phyloP scores from a whole-genome alignment of 2,113 vertebrate species.

The Oreochromis niloticus region DNA sequence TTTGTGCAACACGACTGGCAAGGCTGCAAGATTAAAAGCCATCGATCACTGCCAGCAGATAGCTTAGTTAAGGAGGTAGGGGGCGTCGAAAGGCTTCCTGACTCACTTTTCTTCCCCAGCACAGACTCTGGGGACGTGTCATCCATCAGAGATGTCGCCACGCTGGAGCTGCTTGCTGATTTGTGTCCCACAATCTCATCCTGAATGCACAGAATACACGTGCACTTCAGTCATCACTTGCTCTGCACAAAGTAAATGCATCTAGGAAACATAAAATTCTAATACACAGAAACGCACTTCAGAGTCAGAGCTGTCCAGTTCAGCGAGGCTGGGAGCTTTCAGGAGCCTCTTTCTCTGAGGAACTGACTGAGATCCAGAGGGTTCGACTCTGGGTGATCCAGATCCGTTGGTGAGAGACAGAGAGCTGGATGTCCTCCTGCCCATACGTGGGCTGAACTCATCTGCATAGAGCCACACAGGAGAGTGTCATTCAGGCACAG shows the following conservation, averaged over 20 bases:
- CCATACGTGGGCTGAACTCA: constrained; percentile 77
- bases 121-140: constrained; percentile 79
- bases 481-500: not conserved
- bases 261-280: not conserved
- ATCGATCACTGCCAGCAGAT: not conserved
- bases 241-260: not conserved
- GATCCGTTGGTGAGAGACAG: constrained; percentile 76
- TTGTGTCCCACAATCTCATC: constrained; percentile 78
- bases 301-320: constrained; percentile 92
- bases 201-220: constrained; percentile 58
- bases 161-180: constrained; percentile 85
- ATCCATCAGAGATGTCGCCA: constrained; percentile 82
- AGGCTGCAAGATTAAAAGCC: not conserved
- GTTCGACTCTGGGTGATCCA: constrained; percentile 51
- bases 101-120: constrained; percentile 87
- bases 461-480: constrained; percentile 73
- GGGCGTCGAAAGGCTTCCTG: not conserved
- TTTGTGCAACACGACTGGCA: not conserved
- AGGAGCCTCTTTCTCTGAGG: constrained; percentile 84
- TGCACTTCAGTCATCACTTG: not conserved
- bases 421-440: constrained; percentile 74
- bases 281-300: constrained; percentile 76
- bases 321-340: constrained; percentile 89
- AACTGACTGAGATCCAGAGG: constrained; percentile 58
- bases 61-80: not conserved